A percentile compares a stretch with the other conserved stretches of the same genome.
These are phyloP conservation scores for Rotaria sp. DNA, from an alignment of 2,888 invertebrate genomes.

Conservation along the genomic window DNA sequence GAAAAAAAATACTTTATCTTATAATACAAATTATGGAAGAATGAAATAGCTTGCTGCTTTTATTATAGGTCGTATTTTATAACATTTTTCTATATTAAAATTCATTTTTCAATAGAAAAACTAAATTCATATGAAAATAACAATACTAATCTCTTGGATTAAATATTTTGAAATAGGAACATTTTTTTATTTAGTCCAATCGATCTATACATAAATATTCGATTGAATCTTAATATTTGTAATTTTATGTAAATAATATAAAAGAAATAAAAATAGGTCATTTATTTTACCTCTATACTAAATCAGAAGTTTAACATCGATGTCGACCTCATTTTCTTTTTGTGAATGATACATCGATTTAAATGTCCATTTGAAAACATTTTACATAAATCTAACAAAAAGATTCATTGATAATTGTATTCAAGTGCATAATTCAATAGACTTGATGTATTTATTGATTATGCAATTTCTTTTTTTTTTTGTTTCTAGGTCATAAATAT, in stretches of 20 bases:
- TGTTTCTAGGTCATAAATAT: background rate
- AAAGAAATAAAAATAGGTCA: background rate
- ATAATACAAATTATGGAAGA: background rate
- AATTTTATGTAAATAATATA: background rate
- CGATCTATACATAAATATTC: background rate
- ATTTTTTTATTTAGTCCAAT: background rate
- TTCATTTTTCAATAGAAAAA: background rate
- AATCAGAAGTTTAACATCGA: no score
- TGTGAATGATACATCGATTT: no score
- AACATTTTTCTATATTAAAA: background rate
- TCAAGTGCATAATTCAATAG: background rate
- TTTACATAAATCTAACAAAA: no score
- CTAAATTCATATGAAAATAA: background rate
- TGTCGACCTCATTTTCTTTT: no score
- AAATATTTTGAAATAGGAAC: background rate
- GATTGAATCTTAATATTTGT: background rate
- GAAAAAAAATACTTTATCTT: background rate
- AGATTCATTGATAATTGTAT: background rate
- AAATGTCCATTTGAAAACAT: no score
- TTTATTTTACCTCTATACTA: background rate
- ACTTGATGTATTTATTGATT: background rate
- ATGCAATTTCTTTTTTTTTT: background rate
- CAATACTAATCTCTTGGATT: background rate
- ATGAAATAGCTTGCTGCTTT: background rate
- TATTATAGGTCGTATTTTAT: background rate